Evolutionary conservation across 2,888 invertebrate species (phyloP).

Genomic region (Euzetes globulus): DNA sequence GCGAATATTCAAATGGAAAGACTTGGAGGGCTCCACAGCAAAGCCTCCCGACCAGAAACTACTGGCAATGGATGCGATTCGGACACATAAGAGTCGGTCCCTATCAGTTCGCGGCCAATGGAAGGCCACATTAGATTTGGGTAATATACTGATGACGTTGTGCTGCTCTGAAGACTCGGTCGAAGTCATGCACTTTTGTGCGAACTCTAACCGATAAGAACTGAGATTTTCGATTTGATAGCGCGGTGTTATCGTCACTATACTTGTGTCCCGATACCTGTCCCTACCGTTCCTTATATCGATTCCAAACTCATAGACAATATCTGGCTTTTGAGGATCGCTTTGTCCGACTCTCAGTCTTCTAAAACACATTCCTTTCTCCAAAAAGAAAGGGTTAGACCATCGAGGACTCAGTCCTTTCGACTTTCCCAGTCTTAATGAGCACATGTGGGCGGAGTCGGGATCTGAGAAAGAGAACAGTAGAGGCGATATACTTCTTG

Average conservation of each 20-base stretch:
- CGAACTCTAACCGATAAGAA: slow-evolving; percentile 66
- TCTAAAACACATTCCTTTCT: slow-evolving; percentile 56
- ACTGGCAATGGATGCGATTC: slow-evolving; percentile 61
- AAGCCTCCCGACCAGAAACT: slow-evolving; percentile 84
- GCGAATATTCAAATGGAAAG: slow-evolving; percentile 52
- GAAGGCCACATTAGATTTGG: slow-evolving; percentile 85
- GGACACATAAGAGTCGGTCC: slow-evolving; percentile 77
- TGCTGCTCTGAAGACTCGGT: slow-evolving; percentile 61
- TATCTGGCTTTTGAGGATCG: slow-evolving; percentile 35
- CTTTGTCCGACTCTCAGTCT: slow-evolving; percentile 25
- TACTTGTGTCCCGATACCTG: slow-evolving; percentile 77
- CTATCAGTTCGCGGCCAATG: slow-evolving; percentile 92
- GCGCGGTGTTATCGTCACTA: slow-evolving; percentile 84
- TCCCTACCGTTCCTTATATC: slow-evolving; percentile 79
- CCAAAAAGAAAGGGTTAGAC: slow-evolving; percentile 79
- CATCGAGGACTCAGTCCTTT: slow-evolving; percentile 55
- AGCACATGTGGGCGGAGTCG: slow-evolving; percentile 62
- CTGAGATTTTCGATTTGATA: slow-evolving; percentile 88
- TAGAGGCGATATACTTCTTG: slow-evolving; percentile 81
- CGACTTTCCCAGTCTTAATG: slow-evolving; percentile 63
- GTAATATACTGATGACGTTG: slow-evolving; percentile 66
- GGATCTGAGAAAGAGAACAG: slow-evolving; percentile 88
- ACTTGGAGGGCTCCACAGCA: slow-evolving; percentile 67
- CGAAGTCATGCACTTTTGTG: slow-evolving; percentile 74
- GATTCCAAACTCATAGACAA: slow-evolving; percentile 77